Conservation (phyloP, 2,888 invertebrate genomes). For the Melipona bicolor region DNA sequence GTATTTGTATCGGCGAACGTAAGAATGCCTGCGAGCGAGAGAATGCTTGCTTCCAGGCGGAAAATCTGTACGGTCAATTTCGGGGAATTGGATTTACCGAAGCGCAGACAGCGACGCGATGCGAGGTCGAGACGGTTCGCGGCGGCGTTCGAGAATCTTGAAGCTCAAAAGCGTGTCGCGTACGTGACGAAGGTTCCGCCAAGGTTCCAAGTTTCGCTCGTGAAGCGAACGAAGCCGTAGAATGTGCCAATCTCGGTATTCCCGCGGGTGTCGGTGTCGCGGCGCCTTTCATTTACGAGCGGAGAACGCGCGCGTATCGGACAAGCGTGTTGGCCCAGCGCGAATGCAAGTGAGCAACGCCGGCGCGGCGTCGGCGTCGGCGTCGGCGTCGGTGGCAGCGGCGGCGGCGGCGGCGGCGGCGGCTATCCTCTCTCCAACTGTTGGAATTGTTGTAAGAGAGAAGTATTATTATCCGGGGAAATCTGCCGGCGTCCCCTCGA, state of each 20-base stretch:
- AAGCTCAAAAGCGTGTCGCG: conserved; percentile 60
- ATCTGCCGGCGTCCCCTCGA: conserved; percentile 85
- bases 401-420: background rate
- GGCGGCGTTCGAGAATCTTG: conserved; percentile 29
- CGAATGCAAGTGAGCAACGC: conserved; percentile 67
- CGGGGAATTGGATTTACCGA: conserved; percentile 31
- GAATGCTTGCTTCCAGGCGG: background rate
- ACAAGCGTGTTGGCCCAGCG: conserved; percentile 32
- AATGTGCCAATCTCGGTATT: conserved; percentile 71
- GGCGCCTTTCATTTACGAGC: conserved; percentile 76
- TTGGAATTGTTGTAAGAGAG: conserved; percentile 81
- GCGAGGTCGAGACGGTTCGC: background rate
- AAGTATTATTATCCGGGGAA: conserved; percentile 87
- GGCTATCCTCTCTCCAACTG: conserved; percentile 44
- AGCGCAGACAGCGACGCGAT: conserved; percentile 7
- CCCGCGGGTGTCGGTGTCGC: conserved; percentile 64
- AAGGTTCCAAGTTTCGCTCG: conserved; percentile 37
- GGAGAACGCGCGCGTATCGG: conserved; percentile 54
- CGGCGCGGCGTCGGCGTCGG: background rate
- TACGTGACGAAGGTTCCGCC: conserved; percentile 62
- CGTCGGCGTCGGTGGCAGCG: no score
- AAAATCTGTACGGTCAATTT: conserved; percentile 22
- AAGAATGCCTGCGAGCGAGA: background rate
- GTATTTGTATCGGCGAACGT: background rate
- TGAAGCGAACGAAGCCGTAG: conserved; percentile 47